A percentile compares a stretch with the other conserved stretches of the same genome.
Conservation (phyloP, 2,797 vertebrate genomes). For the Esox lucius region DNA sequence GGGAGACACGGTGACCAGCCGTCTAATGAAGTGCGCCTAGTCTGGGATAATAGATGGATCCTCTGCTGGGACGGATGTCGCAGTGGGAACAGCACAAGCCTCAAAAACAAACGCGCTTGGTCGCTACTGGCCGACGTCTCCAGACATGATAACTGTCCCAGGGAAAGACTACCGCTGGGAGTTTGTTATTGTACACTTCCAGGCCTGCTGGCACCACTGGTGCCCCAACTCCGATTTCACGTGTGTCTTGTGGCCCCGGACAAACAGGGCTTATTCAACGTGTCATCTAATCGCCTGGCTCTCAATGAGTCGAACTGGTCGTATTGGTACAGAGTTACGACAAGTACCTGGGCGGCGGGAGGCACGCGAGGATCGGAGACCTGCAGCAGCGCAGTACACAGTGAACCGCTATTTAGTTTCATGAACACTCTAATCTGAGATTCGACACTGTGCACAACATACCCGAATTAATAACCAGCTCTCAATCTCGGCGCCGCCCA, state of each 20-base stretch:
- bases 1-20: constrained; percentile 9
- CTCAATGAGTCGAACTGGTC: no score
- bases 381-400: neutral
- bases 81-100: neutral
- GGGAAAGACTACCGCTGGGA: neutral
- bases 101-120: neutral
- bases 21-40: neutral
- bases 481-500: neutral
- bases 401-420: neutral
- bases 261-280: neutral
- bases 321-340: no score
- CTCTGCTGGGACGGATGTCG: neutral
- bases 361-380: neutral
- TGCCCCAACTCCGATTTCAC: no score
- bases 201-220: neutral
- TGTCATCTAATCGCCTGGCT: no score
- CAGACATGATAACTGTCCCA: neutral
- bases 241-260: neutral
- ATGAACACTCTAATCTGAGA: neutral
- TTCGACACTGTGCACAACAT: neutral
- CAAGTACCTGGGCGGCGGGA: no score
- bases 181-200: neutral
- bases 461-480: neutral
- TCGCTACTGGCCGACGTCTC: neutral
- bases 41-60: neutral